Base-by-base conservation (phyloP, 2,888 invertebrate species). In the Heliconius aoede region DNA sequence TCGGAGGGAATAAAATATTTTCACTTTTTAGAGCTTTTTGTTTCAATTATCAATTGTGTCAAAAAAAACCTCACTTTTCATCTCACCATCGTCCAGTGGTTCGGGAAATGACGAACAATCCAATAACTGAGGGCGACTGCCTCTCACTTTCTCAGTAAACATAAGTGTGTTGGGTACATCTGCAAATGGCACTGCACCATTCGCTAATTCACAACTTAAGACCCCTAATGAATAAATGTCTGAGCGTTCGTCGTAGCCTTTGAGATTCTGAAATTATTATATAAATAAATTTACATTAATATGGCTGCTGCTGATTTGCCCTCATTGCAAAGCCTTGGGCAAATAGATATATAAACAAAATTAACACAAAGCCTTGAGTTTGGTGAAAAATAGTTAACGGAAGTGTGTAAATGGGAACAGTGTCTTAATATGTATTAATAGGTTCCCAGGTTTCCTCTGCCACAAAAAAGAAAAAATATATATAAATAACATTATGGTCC, bases 181-280 rank as follows among this genome's bases (percentile, higher is more conserved):
- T 0, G 96, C 95, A 91, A 98, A 99, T 0, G 98, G 98, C 81
- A 97, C 97, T 51, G 97, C 95, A 0, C 99, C 98, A 91, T 99
- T 99, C 62, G 97, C 98, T 77, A 98, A 91, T 91, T 98, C 98
- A 88, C 98, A 98, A 68, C 97, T 95, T 7, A 97, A 95, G 80
- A 99, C 97, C 30, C 99, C 99, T 62, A 98, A 86, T 78, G 98
- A 98, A 88, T 99, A 99, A 21, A 98, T 96, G 90, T 99, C 99
- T 0, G 98, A 97, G 83, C 97, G 97, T 86, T 97, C 97, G 85
- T 97, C 97, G 88, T 98, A 99, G 4, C 99, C 99, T 85, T 95
- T 95, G 58, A 98, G 91, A 90, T 98, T 98, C 96, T 96, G 89
- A 0, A 85, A 84, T 69, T 76, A 76, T 26, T 61, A n/a, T 15